These are phyloP conservation scores for Chloroceryle inda DNA, from an alignment of 2,797 vertebrate species.

Conservation along the genomic window DNA sequence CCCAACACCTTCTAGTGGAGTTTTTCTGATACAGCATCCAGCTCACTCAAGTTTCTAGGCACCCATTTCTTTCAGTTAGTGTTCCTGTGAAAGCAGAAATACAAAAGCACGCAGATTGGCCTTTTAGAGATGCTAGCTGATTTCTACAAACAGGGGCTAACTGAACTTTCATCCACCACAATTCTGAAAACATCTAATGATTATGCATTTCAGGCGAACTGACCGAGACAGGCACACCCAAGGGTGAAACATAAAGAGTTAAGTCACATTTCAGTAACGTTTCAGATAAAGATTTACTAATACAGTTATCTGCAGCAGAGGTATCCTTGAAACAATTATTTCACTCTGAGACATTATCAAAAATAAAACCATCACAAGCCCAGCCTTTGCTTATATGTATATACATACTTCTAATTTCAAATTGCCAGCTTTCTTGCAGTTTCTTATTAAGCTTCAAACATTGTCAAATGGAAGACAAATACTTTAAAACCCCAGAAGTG, in stretches of 20 bases:
- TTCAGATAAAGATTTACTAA: not conserved
- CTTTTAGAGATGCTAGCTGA: not conserved
- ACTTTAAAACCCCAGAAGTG: constrained; percentile 18
- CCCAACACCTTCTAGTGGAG: not conserved
- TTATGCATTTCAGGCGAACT: not conserved
- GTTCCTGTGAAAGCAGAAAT: not conserved
- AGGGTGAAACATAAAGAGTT: not conserved
- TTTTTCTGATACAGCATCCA: not conserved
- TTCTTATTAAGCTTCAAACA: not conserved
- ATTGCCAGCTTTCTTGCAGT: constrained; percentile 9
- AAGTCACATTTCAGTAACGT: not conserved
- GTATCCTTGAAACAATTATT: not conserved
- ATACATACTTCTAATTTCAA: constrained; percentile 8
- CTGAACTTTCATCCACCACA: not conserved
- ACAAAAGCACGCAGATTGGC: not conserved
- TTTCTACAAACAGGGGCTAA: not conserved
- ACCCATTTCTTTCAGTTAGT: not conserved
- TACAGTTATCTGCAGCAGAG: not conserved
- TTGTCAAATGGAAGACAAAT: not conserved
- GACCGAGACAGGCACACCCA: not conserved
- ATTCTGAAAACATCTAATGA: not conserved
- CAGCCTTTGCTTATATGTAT: not conserved
- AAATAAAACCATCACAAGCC: constrained; percentile 18
- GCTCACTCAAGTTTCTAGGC: not conserved
- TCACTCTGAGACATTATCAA: constrained; percentile 1